Conservation (phyloP, 2,797 vertebrate genomes). For the Centroberyx gerrardi region DNA sequence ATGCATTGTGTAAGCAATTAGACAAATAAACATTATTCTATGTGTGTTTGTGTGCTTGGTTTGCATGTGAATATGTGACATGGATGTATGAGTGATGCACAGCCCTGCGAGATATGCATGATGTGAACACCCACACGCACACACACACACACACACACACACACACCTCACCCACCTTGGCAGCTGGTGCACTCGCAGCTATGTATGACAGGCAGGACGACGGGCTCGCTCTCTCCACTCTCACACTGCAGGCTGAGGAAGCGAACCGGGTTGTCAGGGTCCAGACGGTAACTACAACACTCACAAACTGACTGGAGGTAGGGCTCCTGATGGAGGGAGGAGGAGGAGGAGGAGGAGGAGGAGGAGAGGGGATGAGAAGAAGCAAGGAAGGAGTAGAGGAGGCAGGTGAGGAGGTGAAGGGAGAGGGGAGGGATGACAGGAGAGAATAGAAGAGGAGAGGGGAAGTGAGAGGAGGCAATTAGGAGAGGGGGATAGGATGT, state of each 20-base stretch:
- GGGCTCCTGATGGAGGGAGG: slow-evolving; percentile 85
- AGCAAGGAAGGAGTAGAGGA: too few species aligned
- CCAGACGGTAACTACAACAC: slow-evolving; percentile 93
- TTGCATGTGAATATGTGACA: too few species aligned
- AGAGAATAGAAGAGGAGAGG: neutral
- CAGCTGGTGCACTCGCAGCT: slow-evolving; percentile 94
- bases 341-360: neutral
- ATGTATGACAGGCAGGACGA: slow-evolving; percentile 91
- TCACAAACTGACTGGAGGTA: slow-evolving; percentile 91
- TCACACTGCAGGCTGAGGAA: slow-evolving; percentile 89
- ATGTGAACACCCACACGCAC: too few species aligned
- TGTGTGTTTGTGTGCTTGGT: too few species aligned
- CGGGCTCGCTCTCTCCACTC: slow-evolving; percentile 84
- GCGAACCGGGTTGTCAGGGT: slow-evolving; percentile 87
- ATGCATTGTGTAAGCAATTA: too few species aligned
- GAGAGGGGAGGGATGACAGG: neutral
- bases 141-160: neutral
- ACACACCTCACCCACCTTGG: slow-evolving; percentile 83
- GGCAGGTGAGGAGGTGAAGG: neutral
- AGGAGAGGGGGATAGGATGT: neutral
- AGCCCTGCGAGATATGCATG: too few species aligned
- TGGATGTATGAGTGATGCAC: too few species aligned
- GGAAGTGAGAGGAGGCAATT: too few species aligned
- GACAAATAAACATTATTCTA: too few species aligned
- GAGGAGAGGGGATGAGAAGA: neutral